These are phyloP conservation scores for Enteromius mattozi DNA, from an alignment of 2,797 vertebrate species.

Conservation along the genomic window DNA sequence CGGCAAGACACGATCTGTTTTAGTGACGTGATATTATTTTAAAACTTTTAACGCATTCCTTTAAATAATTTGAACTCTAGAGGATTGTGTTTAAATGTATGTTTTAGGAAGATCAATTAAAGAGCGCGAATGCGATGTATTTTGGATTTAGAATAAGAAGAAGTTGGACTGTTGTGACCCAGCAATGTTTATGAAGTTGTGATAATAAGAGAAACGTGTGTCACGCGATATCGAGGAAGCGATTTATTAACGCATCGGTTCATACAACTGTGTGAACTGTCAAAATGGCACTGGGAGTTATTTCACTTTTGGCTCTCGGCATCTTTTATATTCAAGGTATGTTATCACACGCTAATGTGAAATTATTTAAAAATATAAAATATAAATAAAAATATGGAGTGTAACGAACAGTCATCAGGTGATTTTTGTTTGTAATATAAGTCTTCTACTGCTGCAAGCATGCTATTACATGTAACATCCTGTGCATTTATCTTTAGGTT, in stretches of 20 bases:
- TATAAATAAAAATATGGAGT: too few relatives aligned
- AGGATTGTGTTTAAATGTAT: not conserved
- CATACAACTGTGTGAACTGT: not conserved
- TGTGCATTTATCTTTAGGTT: not conserved
- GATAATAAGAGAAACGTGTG: not conserved
- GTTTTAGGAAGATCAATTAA: not conserved
- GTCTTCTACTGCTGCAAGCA: not conserved
- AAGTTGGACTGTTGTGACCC: not conserved
- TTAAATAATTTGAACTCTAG: not conserved
- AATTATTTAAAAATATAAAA: not conserved
- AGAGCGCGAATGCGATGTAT: not conserved
- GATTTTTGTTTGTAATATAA: not conserved
- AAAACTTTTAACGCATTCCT: not conserved
- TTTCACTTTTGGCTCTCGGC: not conserved
- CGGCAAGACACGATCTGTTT: conserved; percentile 35
- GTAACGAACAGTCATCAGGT: not conserved
- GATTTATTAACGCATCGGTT: not conserved
- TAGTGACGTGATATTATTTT: not conserved
- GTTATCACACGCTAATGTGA: conserved; percentile 1
- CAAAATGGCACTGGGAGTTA: conserved; percentile 23
- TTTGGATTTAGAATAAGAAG: not conserved
- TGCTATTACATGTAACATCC: not conserved
- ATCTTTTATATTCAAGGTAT: conserved; percentile 41
- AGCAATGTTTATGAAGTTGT: not conserved
- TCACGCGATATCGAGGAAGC: not conserved